phyloP scores from a whole-genome alignment of 2,113 vertebrate genomes.

The Rhinogobius similis region DNA sequence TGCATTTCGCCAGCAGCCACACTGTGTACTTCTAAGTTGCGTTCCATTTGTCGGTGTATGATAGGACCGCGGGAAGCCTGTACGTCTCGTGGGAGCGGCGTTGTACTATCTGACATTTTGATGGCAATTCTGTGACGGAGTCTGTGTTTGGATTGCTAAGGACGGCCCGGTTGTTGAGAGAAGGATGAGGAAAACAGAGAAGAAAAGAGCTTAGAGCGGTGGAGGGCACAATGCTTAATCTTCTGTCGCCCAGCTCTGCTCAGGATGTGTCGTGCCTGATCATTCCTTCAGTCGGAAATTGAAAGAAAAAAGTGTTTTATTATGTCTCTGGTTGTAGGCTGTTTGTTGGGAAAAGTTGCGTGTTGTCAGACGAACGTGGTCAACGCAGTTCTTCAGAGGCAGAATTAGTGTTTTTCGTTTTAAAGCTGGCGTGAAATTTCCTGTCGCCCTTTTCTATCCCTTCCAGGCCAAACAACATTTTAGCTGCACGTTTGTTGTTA shows the following conservation, averaged over 20 bases:
- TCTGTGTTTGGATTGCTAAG: slow-evolving; percentile 1
- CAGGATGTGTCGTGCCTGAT: slow-evolving; percentile 30
- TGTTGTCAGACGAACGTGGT: background rate
- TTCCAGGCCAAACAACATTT: too few species aligned
- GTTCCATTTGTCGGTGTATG: background rate
- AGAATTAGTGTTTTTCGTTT: background rate
- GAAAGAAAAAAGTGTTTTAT: slow-evolving; percentile 25
- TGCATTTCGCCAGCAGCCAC: background rate
- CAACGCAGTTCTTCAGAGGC: background rate
- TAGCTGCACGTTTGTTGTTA: too few species aligned
- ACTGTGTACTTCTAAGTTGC: background rate
- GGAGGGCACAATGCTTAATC: slow-evolving; percentile 22
- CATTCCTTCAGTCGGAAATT: slow-evolving; percentile 14
- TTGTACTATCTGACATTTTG: slow-evolving; percentile 4
- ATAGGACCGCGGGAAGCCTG: background rate
- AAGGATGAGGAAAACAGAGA: background rate
- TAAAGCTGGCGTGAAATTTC: background rate
- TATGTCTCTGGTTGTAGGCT: slow-evolving; percentile 11
- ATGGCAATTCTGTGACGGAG: background rate
- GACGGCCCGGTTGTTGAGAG: background rate
- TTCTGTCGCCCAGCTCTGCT: slow-evolving; percentile 10
- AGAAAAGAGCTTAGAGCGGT: slow-evolving; percentile 8
- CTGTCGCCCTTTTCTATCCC: background rate
- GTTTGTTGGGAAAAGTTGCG: background rate
- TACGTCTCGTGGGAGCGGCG: background rate